These are phyloP conservation scores for Crypturellus tataupa DNA, from an alignment of 2,797 vertebrate species.

Conservation along the genomic window DNA sequence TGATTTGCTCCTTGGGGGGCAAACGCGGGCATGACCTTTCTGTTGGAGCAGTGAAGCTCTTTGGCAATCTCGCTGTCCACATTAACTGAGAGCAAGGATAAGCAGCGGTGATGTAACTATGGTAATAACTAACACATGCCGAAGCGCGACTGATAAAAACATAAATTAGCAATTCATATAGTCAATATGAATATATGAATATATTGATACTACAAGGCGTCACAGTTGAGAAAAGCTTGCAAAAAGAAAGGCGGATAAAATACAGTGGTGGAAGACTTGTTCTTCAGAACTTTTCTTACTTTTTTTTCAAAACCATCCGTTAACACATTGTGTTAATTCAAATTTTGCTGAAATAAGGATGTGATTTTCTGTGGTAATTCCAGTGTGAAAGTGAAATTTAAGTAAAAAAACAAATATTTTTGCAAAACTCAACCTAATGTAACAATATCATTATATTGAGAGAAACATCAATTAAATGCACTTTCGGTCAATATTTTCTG, in stretches of 20 bases:
- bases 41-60: not conserved
- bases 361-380: not conserved
- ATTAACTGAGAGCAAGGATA: not conserved
- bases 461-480: not conserved
- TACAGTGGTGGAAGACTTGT: too few species aligned
- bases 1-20: not conserved
- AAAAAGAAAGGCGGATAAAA: not conserved
- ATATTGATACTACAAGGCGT: not conserved
- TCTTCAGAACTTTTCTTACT: not conserved
- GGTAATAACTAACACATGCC: not conserved
- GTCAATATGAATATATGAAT: not conserved
- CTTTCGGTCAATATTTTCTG: not conserved
- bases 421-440: not conserved
- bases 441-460: not conserved
- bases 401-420: not conserved
- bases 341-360: not conserved
- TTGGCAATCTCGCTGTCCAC: not conserved
- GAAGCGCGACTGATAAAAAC: not conserved
- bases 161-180: not conserved
- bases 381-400: not conserved
- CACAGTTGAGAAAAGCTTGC: not conserved
- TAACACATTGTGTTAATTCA: not conserved
- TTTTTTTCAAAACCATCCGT: not conserved
- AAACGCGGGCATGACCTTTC: accelerated
- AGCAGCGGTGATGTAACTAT: not conserved